Percentiles rank a stretch among this genome's conserved stretches.
These are phyloP conservation scores for Bicyclus anynana DNA, from an alignment of 1,140 invertebrate species.

Conservation along the genomic window DNA sequence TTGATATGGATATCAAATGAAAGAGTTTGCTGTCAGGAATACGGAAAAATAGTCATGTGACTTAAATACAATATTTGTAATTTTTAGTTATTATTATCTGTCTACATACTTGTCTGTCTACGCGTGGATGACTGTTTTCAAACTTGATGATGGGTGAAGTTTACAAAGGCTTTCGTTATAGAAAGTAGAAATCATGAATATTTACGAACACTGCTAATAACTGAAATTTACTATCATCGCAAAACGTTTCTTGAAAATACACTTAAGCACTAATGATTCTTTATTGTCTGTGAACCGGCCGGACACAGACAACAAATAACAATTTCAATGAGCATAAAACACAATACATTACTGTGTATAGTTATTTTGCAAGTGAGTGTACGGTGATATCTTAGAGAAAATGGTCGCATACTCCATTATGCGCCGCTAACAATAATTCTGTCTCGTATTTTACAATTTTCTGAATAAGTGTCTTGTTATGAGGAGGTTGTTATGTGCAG, in stretches of 20 bases:
- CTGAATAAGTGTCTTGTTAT: constrained; percentile 31
- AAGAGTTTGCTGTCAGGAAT: too few relatives aligned
- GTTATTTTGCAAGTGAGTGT: constrained; percentile 27
- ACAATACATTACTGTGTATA: constrained; percentile 22
- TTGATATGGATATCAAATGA: too few relatives aligned
- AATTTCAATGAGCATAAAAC: constrained; percentile 21
- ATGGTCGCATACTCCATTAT: constrained; percentile 29
- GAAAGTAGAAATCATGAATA: too few relatives aligned
- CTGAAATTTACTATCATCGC: not conserved
- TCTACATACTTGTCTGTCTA: too few relatives aligned
- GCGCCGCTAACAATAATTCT: constrained; percentile 33
- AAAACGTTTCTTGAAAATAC: not conserved
- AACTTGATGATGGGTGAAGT: too few relatives aligned
- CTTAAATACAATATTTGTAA: too few relatives aligned
- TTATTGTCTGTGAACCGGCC: not conserved
- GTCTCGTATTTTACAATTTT: constrained; percentile 33
- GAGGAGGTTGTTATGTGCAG: constrained; percentile 22
- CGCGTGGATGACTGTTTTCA: too few relatives aligned
- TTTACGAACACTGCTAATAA: not conserved
- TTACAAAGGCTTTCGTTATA: too few relatives aligned
- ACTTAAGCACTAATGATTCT: not conserved
- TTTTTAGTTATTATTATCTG: too few relatives aligned
- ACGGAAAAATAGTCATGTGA: too few relatives aligned
- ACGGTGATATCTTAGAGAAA: constrained; percentile 22
- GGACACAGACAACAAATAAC: constrained; percentile 1